Evolutionary conservation across 1,140 invertebrate species (phyloP).

Genomic region (Drosophila ironensis): DNA sequence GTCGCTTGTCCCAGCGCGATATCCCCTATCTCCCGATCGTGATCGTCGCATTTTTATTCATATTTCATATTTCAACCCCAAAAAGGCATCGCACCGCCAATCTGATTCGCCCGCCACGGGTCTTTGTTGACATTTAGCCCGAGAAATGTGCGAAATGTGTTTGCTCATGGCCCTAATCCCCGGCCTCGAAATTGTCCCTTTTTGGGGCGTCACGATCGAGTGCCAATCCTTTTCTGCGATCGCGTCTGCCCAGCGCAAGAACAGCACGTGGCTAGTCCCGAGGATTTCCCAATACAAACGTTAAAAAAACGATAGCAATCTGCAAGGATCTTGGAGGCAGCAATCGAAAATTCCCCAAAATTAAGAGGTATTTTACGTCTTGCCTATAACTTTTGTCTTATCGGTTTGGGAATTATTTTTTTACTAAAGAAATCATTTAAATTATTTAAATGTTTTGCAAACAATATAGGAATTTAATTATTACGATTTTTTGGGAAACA

Average conservation of each 20-base stretch:
- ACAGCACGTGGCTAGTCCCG: slow-evolving; percentile 45
- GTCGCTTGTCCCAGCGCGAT: no score
- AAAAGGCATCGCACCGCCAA: neutral
- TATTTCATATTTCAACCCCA: slow-evolving; percentile 23
- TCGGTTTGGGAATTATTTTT: no score
- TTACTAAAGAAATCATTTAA: neutral
- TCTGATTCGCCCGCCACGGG: slow-evolving; percentile 59
- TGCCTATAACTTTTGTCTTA: no score
- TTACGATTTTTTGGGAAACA: no score
- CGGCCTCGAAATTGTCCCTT: neutral
- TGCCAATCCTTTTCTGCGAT: slow-evolving; percentile 22
- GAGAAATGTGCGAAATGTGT: slow-evolving; percentile 41
- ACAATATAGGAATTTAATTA: no score
- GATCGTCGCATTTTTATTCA: slow-evolving; percentile 23
- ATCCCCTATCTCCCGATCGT: slow-evolving; percentile 27
- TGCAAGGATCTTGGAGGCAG: neutral
- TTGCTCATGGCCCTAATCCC: slow-evolving; percentile 59
- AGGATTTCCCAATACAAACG: no score
- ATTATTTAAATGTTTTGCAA: no score
- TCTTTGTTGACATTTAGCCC: slow-evolving; percentile 58
- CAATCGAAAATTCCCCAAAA: no score
- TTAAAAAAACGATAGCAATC: no score
- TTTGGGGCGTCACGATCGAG: slow-evolving; percentile 54
- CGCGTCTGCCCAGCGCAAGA: slow-evolving; percentile 13
- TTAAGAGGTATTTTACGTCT: no score